Percentiles rank a stretch among this genome's conserved stretches.
Conservation (phyloP, 2,888 invertebrate genomes). For the Endotricha flammealis region DNA sequence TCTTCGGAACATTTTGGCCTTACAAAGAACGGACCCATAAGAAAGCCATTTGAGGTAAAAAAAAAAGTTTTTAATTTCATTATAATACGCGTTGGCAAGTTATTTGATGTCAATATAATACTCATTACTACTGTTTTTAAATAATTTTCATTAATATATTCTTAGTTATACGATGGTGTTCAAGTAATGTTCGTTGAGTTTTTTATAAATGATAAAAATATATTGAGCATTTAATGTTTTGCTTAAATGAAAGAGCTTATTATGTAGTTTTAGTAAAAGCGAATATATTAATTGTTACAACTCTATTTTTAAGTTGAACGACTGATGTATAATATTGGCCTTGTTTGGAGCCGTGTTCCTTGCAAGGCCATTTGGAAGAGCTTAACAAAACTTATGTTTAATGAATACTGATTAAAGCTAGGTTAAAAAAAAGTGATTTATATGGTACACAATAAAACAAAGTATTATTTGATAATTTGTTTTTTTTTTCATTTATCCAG, state of each 20-base stretch:
- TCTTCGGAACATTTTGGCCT: constrained; percentile 15
- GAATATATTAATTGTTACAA: constrained; percentile 14
- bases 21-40: constrained; percentile 16
- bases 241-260: constrained; percentile 10
- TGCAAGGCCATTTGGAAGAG: constrained; percentile 23
- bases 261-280: constrained; percentile 15
- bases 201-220: constrained; percentile 9
- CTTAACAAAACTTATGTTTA: constrained; percentile 20
- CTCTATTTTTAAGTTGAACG: constrained; percentile 19
- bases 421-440: constrained; percentile 15
- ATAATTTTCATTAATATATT: background rate
- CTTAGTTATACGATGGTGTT: constrained; percentile 1
- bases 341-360: constrained; percentile 21
- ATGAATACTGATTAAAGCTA: constrained; percentile 16
- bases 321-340: constrained; percentile 21
- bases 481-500: constrained; percentile 15
- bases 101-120: constrained; percentile 7
- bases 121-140: background rate
- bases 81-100: constrained; percentile 8
- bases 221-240: constrained; percentile 13
- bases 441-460: constrained; percentile 20
- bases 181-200: constrained; percentile 12
- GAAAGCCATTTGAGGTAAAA: constrained; percentile 10
- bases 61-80: constrained; percentile 7
- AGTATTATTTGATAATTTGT: constrained; percentile 13